Conservation (phyloP, 2,113 vertebrate genomes). For the Gila orcuttii region DNA sequence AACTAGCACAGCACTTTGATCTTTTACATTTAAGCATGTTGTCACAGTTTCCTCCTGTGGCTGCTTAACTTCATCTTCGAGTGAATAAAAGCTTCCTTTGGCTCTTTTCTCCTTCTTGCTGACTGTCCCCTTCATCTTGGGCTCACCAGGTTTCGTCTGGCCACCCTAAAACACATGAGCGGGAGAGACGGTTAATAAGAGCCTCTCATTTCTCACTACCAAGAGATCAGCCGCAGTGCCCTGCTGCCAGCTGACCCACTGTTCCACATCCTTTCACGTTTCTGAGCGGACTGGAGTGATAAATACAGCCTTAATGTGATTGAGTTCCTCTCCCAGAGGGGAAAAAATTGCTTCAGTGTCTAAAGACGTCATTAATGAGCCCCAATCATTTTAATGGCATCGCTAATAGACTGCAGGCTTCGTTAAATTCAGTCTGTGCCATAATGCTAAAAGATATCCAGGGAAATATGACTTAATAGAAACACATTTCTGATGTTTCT, state of each 20-base stretch:
- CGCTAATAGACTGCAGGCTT: conserved; percentile 40
- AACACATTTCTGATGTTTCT: background rate
- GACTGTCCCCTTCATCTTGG: conserved; percentile 37
- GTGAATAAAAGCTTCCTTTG: conserved; percentile 2
- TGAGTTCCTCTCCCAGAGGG: conserved; percentile 24
- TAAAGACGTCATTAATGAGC: conserved; percentile 40
- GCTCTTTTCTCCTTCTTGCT: conserved; percentile 37
- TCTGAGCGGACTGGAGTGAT: background rate
- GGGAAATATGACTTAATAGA: background rate
- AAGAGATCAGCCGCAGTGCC: background rate
- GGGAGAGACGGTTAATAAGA: conserved; percentile 14
- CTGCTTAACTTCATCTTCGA: background rate
- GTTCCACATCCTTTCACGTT: background rate
- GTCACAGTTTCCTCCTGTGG: background rate
- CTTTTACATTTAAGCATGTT: background rate
- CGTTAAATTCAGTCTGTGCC: background rate
- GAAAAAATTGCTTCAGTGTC: conserved; percentile 16
- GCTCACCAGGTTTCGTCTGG: conserved; percentile 46
- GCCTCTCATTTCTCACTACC: conserved; percentile 20
- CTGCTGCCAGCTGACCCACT: background rate
- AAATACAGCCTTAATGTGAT: conserved; percentile 49
- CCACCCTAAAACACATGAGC: conserved; percentile 6
- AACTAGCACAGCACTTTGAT: background rate
- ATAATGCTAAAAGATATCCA: background rate
- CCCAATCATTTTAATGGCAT: conserved; percentile 43